Conservation (phyloP, 2,888 invertebrate genomes). For the Pherbina coryleti region DNA sequence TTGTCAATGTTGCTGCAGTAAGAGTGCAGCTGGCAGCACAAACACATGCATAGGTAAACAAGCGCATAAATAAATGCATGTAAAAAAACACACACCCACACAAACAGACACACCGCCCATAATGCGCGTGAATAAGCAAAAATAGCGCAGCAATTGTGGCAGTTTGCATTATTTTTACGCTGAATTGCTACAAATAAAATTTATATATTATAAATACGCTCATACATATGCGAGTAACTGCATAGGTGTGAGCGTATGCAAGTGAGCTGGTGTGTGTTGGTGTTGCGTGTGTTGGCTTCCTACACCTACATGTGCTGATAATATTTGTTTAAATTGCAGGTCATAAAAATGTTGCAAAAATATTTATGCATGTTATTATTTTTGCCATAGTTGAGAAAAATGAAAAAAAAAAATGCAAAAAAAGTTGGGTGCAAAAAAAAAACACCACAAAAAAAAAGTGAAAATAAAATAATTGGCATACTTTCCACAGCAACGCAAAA, state of each 20-base stretch:
- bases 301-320: not conserved
- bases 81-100: not conserved
- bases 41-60: not conserved
- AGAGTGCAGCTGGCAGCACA: not conserved
- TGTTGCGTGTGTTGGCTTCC: not conserved
- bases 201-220: not conserved
- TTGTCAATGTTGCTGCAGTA: not conserved
- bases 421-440: not conserved
- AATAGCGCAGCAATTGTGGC: conserved; percentile 21
- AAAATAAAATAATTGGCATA: not conserved
- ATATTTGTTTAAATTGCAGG: conserved; percentile 12
- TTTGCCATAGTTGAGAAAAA: conserved; percentile 3
- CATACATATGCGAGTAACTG: not conserved
- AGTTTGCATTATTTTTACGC: conserved; percentile 18
- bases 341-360: conserved; percentile 31
- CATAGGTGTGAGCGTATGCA: not conserved
- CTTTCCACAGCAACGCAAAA: not conserved
- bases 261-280: not conserved
- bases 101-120: not conserved
- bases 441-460: not conserved
- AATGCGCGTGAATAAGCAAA: not conserved
- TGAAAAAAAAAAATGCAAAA: too few species aligned
- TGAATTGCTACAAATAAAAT: conserved; percentile 23
- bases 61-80: not conserved
- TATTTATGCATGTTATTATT: conserved; percentile 27